A percentile compares a stretch with the other conserved stretches of the same genome.
phyloP scores from a whole-genome alignment of 2,113 vertebrate species.

The Saguinus midas region DNA sequence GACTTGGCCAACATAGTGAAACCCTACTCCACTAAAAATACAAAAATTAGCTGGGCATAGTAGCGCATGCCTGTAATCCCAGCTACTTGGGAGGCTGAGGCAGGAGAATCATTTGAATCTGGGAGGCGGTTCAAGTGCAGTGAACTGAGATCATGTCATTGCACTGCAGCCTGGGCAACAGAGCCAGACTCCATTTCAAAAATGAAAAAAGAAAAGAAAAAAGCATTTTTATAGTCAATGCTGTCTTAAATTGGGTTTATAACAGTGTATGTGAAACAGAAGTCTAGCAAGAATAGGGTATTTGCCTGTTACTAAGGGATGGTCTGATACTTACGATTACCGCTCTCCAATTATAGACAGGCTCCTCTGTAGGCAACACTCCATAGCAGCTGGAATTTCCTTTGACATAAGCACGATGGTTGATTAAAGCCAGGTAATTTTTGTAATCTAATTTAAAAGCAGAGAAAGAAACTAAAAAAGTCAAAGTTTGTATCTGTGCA shows the following conservation, averaged over 20 bases:
- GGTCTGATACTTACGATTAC: slow-evolving; percentile 83
- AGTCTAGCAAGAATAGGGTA: neutral
- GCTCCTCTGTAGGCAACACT: slow-evolving; percentile 81
- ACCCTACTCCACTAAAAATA: too few relatives aligned
- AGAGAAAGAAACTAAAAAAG: slow-evolving; percentile 15
- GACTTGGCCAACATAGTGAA: too few relatives aligned
- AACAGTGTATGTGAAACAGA: neutral
- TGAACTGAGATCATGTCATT: too few relatives aligned
- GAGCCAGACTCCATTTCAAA: too few relatives aligned
- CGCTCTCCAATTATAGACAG: slow-evolving; percentile 86
- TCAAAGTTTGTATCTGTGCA: neutral
- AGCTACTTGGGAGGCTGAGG: too few relatives aligned
- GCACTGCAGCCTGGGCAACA: too few relatives aligned
- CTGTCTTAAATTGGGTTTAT: neutral
- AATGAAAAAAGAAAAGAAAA: too few relatives aligned
- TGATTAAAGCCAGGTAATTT: slow-evolving; percentile 84
- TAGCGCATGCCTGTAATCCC: too few relatives aligned
- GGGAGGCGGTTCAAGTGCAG: too few relatives aligned
- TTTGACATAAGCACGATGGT: slow-evolving; percentile 82
- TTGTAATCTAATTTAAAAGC: slow-evolving; percentile 83
- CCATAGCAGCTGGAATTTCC: slow-evolving; percentile 83
- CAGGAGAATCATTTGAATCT: too few relatives aligned
- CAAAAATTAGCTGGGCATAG: too few relatives aligned
- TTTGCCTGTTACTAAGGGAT: neutral
- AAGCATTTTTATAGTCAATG: neutral